phyloP scores from a whole-genome alignment of 2,797 vertebrate genomes.

The Artibeus jamaicensis region DNA sequence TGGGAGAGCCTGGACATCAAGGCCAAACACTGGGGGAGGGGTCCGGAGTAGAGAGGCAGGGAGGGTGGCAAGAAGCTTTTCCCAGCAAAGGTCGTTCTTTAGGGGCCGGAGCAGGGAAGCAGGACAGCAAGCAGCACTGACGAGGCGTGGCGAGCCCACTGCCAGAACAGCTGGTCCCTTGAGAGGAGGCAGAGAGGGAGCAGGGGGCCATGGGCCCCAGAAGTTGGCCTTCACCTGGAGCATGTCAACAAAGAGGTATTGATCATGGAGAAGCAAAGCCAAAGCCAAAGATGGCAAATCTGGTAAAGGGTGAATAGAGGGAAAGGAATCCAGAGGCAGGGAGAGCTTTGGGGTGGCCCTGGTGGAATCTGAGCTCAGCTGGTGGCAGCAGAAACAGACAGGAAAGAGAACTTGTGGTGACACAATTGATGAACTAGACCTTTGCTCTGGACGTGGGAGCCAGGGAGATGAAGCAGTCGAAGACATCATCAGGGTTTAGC shows the following conservation, averaged over 20 bases:
- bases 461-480: not conserved
- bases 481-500: not conserved
- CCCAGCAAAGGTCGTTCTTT: not conserved
- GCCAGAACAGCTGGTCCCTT: not conserved
- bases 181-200: no score
- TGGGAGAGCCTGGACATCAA: not conserved
- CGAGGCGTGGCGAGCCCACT: fast-evolving
- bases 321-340: not conserved
- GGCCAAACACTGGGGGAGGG: not conserved
- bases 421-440: not conserved
- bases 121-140: no score
- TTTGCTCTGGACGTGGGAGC: not conserved
- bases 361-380: not conserved
- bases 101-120: not conserved
- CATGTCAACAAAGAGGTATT: not conserved
- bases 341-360: not conserved
- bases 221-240: not conserved
- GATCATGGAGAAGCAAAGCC: not conserved
- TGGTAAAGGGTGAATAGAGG: not conserved
- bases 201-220: not conserved
- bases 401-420: not conserved
- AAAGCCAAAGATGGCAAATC: not conserved
- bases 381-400: not conserved
- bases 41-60: not conserved
- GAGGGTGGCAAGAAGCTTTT: not conserved